Base-by-base conservation (phyloP, 2,888 invertebrate genomes). In the Phyto melanocephala region DNA sequence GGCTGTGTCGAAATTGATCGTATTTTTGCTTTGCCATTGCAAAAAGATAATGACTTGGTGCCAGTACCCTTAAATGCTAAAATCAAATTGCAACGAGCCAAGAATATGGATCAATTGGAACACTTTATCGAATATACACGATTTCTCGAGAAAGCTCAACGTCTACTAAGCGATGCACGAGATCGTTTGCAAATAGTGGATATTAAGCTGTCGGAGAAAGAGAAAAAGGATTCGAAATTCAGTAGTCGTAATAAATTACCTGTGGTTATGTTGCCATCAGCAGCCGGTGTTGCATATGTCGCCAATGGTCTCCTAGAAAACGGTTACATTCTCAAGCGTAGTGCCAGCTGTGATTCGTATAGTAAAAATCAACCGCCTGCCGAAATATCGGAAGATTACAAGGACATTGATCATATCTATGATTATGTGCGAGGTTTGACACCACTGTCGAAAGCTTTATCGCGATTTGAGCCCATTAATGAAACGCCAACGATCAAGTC, bases 401-500 rank as follows among this genome's bases (percentile, higher is more conserved):
- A 98, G 87, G 98, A 98, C 92, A 97, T 98, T 86, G 98, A 98
- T 92, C 97, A 98, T 91, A 97, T 98, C 85, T 98, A 98, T 90
- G 97, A 98, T 90, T 98, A 98, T 90, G 97, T 98, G 0, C 93
- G 98, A 83, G 98, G 98, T 0, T 95, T 98, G 86, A 97, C 97
- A 65, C 97, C 97, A 1, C 93, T 97, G 33, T 97, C 98, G 5
- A 96, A 96, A 90, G 95, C 94, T 87, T 90, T 86, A 90, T 92
- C 90, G 86, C 92, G 86, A 85, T 92, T 87, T 89, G 92, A 87
- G 87, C 92, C 87, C 50, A 92, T 92, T 45, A 92, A 92, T 40
- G 92, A 91, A 90, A 92, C 88, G 87, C 92, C 87, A 86, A 89
- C 90, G n/a, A 85, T 91, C 22, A 90, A 91, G 81, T 91, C 91